phyloP scores from a whole-genome alignment of 2,888 invertebrate species.

The Nephrotoma appendiculata region DNA sequence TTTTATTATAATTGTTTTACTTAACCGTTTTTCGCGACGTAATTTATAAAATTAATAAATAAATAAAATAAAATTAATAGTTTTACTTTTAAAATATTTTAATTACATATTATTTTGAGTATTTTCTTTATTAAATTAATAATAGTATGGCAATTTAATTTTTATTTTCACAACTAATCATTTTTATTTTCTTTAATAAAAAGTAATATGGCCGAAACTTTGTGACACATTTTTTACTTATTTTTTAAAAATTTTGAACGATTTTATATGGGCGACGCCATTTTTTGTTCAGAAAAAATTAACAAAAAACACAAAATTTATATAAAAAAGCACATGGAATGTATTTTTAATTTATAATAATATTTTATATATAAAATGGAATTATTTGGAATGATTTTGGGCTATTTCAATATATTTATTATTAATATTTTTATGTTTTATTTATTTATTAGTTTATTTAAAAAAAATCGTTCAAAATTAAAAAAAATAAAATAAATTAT shows the following conservation, averaged over 20 bases:
- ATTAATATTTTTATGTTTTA: background rate
- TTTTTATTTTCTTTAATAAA: background rate
- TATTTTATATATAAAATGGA: background rate
- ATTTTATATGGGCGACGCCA: background rate
- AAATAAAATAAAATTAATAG: constrained; percentile 13
- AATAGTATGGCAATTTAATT: background rate
- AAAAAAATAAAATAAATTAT: background rate
- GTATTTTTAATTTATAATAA: background rate
- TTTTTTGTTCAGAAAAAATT: background rate
- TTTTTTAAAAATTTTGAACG: background rate
- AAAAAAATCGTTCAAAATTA: background rate
- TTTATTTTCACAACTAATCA: background rate
- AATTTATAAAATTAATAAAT: constrained; percentile 16
- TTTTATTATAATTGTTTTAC: constrained; percentile 12
- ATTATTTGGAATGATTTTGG: background rate
- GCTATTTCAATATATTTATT: background rate
- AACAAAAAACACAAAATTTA: background rate
- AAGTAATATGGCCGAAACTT: background rate
- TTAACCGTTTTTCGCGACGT: constrained; percentile 9
- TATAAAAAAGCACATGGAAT: background rate
- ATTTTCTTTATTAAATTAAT: background rate
- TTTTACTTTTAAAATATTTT: constrained; percentile 11
- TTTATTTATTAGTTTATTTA: background rate
- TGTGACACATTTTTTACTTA: background rate
- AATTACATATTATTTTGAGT: constrained; percentile 6